Evolutionary conservation across 2,888 invertebrate genomes (phyloP), one percentile per base, ranked within the genome.

Genomic region (Esperia sulphurella): DNA sequence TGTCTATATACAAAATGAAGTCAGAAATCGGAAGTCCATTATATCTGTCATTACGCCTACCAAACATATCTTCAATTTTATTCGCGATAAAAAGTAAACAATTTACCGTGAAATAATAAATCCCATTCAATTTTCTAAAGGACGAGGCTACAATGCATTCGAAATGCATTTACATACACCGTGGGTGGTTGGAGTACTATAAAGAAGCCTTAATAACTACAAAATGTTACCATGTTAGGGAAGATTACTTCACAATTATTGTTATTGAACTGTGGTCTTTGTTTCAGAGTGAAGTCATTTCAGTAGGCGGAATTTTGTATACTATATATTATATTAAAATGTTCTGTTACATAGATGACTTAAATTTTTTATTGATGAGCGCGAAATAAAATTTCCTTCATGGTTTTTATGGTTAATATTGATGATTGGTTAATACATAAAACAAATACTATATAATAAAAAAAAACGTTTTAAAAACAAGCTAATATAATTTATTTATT

Each of bases 131-230:
- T 50, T 57, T 58, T 53, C 51, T 45, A 21, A 21, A 21, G 21
- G 21, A 21, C 21, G 21, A 21, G 21, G 21, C 21, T 46, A 47
- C 38, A 42, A 59, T 61, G 57, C 61, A 62, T 3, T 62, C 44
- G 52, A 41, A 52, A 51, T 49, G 14, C 56, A 53, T 60, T 66
- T 65, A 64, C 65, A 61, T 55, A 50, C 68, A 57, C 61, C 62
- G 65, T 72, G 70, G 65, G 71, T 61, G 69, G 70, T 54, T 63
- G 5, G 12, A 30, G 45, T 14, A 40, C 14, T 37, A 41, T 45
- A 44, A 43, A 50, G 46, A 50, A 48, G 52, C 49, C 48, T 42
- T 46, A n/a, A n/a, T 44, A 46, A 48, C 52, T 52, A 48, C 50
- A 54, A 54, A 54, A 44, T 9, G 6, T 43, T 31, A 14, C 43